Conservation (phyloP, 2,888 invertebrate species). For the Stenolophus ochropezus region DNA sequence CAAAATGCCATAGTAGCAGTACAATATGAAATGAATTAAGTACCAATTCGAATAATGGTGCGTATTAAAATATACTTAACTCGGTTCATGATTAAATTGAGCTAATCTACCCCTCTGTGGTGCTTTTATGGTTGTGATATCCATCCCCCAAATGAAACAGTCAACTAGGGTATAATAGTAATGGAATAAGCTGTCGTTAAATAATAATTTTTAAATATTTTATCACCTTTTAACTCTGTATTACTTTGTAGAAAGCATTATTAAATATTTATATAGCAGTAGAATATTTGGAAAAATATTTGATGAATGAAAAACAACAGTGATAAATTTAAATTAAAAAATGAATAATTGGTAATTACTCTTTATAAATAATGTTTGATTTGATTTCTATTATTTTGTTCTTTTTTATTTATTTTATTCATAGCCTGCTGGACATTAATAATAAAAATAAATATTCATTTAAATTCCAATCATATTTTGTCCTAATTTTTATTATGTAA, state of each 20-base stretch:
- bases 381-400: too few relatives aligned
- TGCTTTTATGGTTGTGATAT: conserved; percentile 2
- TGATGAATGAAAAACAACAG: background rate
- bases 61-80: conserved; percentile 5
- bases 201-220: conserved; percentile 47
- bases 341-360: too few relatives aligned
- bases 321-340: too few relatives aligned
- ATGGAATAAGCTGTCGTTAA: conserved; percentile 37
- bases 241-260: conserved; percentile 8
- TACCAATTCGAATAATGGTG: background rate
- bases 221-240: background rate
- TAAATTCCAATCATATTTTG: too few relatives aligned
- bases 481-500: too few relatives aligned
- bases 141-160: background rate
- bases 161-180: conserved; percentile 8
- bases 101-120: background rate
- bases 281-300: background rate
- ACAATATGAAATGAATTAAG: background rate
- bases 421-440: too few relatives aligned
- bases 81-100: conserved; percentile 15
- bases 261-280: conserved; percentile 32
- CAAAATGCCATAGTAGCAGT: background rate
- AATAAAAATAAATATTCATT: too few relatives aligned
- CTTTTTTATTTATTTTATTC: too few relatives aligned
- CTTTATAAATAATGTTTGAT: too few relatives aligned